Base-by-base conservation (phyloP, 2,797 vertebrate genomes). In the Paguma larvata region DNA sequence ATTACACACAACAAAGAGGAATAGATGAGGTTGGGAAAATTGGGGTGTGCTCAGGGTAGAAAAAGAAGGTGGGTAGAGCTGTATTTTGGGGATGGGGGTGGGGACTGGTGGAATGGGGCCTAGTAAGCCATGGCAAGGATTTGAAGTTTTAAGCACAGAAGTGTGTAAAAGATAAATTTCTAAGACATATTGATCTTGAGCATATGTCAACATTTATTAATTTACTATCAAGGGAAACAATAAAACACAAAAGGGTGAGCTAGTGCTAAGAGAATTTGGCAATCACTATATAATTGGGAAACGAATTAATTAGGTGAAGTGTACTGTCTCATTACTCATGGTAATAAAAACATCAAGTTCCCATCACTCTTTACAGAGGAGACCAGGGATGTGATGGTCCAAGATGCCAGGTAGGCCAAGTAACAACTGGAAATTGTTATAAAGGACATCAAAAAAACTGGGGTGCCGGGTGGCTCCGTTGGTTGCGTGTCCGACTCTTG, bases 151-250 rank as follows among this genome's bases (percentile, higher is more conserved):
- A 77, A 91, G n/a, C 30, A 68, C 68, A 83, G 14, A 62, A 51
- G 41, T 70, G 1, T 41, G 30, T 15, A 78, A 67, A 67, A 85
- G 59, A 48, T 59, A 78, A 70, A 72, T 70, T 91, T 87, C 78
- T 94, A 87, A 91, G 80, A 83, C 25, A 91, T 87, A 73, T 16
- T 84, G 53, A 83, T 90, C 12, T 25, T 70, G 80, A 90, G 70
- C 44, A 59, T 46, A 90, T 59, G 68, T 78, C 68, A 87, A 38
- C 11, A 65, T 56, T 84, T 79, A 88, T 65, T 70, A 83, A 77
- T n/a, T 84, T 86, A 85, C 38, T 75, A 95, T 51, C 19, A 53
- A 89, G 44, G 38, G n/a, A 68, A 89, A 77, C 14, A 82, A 41
- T n/a, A 80, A 93, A 78, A 67, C 48, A 85, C 3, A 34, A 85